Evolutionary conservation across 2,797 vertebrate genomes (phyloP).

Genomic region (Limosa lapponica): DNA sequence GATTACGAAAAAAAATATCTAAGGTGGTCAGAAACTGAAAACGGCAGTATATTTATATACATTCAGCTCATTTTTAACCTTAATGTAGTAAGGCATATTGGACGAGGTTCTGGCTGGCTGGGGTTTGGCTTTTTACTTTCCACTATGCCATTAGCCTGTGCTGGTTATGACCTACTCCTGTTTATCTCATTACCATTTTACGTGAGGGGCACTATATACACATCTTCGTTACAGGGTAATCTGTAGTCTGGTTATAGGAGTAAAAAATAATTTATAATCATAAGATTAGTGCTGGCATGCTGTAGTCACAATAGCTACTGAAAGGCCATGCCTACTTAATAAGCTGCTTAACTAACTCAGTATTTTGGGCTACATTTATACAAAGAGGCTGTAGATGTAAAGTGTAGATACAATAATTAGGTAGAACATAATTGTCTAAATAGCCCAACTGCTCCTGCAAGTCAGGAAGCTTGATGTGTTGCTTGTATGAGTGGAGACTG

Average conservation of each 20-base stretch:
- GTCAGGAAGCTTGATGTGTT: neutral
- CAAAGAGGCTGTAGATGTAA: neutral
- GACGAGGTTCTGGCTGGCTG: neutral
- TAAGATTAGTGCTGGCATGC: neutral
- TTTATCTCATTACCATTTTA: no score
- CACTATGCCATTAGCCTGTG: fast-evolving
- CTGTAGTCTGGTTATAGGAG: neutral
- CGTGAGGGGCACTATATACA: no score
- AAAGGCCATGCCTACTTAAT: neutral
- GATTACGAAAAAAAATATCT: neutral
- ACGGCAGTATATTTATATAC: neutral
- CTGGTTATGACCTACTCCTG: neutral
- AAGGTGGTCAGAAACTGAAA: neutral
- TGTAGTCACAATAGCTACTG: neutral
- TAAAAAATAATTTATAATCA: neutral
- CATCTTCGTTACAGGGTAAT: neutral
- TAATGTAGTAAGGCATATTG: neutral
- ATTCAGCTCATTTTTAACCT: neutral
- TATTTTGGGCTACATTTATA: neutral
- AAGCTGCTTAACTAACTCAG: neutral
- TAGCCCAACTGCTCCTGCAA: conserved; percentile 2
- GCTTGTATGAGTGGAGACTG: neutral
- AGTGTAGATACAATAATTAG: conserved; percentile 28
- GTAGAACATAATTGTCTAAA: conserved; percentile 26
- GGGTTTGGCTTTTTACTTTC: neutral